Evolutionary conservation across 92 coral and sea anemone species (phyloP).

Genomic region (Heteractis magnifica): DNA sequence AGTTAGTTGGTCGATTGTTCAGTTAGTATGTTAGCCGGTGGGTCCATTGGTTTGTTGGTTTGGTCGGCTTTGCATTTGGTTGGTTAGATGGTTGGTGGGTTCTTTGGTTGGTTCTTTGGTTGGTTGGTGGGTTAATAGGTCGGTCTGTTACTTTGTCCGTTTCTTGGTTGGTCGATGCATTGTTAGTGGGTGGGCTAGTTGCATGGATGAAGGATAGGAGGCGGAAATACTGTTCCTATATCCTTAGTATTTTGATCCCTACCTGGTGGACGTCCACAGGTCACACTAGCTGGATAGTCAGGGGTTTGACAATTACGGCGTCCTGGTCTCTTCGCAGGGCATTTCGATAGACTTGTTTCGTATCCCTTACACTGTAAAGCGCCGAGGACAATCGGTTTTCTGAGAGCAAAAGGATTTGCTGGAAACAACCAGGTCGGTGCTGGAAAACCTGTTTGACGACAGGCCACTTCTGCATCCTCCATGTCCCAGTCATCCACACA

Average conservation of each 20-base stretch:
- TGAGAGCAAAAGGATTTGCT: not conserved
- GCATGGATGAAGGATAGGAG: too few species aligned
- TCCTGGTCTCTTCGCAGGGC: not conserved
- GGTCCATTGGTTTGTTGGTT: too few species aligned
- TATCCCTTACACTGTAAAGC: not conserved
- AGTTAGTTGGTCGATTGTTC: too few species aligned
- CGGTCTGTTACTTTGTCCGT: too few species aligned
- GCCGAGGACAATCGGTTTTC: not conserved
- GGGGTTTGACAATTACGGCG: not conserved
- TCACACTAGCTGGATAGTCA: not conserved
- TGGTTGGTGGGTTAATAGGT: too few species aligned
- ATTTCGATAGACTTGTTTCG: not conserved
- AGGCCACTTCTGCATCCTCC: not conserved
- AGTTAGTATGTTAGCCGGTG: too few species aligned
- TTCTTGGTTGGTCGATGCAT: not conserved
- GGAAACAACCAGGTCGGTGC: not conserved
- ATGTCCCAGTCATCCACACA: not conserved
- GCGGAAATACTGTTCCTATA: too few species aligned
- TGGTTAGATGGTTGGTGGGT: too few species aligned
- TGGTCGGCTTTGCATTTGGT: too few species aligned
- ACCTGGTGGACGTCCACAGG: conserved; percentile 2
- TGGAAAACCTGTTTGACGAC: not conserved
- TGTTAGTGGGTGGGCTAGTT: too few species aligned
- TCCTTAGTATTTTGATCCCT: not conserved
- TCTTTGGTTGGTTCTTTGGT: too few species aligned